A percentile compares a stretch with the other conserved stretches of the same genome.
phyloP scores from a whole-genome alignment of 35 echinoderm and acorn worm species.

The Lytechinus pictus region DNA sequence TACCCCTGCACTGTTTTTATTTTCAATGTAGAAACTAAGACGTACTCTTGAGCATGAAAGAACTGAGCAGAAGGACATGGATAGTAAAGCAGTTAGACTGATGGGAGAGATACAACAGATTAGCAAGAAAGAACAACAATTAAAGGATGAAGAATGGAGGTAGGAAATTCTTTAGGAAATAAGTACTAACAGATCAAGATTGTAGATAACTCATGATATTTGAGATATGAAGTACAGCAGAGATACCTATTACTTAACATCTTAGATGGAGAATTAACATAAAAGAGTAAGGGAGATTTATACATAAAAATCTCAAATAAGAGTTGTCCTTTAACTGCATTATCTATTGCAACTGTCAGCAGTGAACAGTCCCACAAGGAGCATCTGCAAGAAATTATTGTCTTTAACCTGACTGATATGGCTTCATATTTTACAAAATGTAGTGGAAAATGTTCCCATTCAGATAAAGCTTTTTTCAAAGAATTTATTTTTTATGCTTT shows the following conservation, averaged over 20 bases:
- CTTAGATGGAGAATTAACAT: too few species aligned
- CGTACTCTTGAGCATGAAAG: slow-evolving; percentile 68
- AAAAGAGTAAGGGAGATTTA: too few species aligned
- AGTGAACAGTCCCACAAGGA: background rate
- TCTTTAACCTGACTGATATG: background rate
- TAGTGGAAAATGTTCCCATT: too few species aligned
- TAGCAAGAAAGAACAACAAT: slow-evolving; percentile 72
- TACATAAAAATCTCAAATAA: too few species aligned
- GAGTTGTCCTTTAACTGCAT: too few species aligned
- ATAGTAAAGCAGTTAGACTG: slow-evolving; percentile 72
- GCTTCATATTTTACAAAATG: too few species aligned
- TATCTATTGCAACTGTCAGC: too few species aligned
- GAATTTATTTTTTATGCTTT: too few species aligned
- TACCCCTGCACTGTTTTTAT: background rate
- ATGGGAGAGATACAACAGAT: slow-evolving; percentile 67
- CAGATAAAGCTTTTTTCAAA: too few species aligned
- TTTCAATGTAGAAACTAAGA: slow-evolving; percentile 66
- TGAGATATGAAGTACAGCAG: background rate
- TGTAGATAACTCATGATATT: background rate
- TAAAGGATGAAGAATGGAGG: slow-evolving; percentile 76
- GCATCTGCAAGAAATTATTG: background rate
- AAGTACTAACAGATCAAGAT: too few species aligned
- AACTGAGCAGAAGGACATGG: slow-evolving; percentile 50
- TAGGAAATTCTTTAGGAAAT: background rate
- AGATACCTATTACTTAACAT: background rate